Evolutionary conservation across 2,888 invertebrate genomes (phyloP).

Genomic region (Drosophila peninsularis): DNA sequence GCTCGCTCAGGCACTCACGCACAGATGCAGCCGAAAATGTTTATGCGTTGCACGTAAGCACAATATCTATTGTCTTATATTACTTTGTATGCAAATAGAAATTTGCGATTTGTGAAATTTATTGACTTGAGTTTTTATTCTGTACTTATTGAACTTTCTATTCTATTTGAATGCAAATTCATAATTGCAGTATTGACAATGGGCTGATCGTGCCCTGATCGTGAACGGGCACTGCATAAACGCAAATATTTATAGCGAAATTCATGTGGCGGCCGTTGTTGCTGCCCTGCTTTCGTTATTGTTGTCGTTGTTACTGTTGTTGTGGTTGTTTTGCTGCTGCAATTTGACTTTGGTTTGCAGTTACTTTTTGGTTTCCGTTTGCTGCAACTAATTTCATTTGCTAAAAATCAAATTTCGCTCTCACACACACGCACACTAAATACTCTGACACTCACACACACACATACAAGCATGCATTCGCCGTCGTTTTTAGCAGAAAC

Average conservation of each 20-base stretch:
- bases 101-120: neutral
- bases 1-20: slow-evolving; percentile 37
- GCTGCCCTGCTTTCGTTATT: slow-evolving; percentile 43
- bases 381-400: slow-evolving; percentile 62
- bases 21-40: slow-evolving; percentile 38
- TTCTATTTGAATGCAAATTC: slow-evolving; percentile 3
- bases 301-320: slow-evolving; percentile 28
- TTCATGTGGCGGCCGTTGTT: slow-evolving; percentile 31
- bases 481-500: slow-evolving; percentile 64
- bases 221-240: slow-evolving; percentile 29
- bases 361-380: slow-evolving; percentile 60
- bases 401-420: slow-evolving; percentile 64
- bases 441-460: slow-evolving; percentile 22
- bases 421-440: slow-evolving; percentile 24
- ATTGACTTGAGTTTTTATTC: neutral
- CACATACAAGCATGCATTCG: slow-evolving; percentile 37
- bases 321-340: slow-evolving; percentile 32
- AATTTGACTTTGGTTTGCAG: slow-evolving; percentile 61
- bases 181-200: slow-evolving; percentile 1
- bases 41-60: slow-evolving; percentile 34
- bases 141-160: slow-evolving; percentile 2
- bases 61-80: slow-evolving; percentile 5
- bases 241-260: slow-evolving; percentile 38
- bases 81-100: neutral
- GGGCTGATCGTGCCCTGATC: neutral